phyloP scores from a whole-genome alignment of 2,113 vertebrate species.

The Pteruthius melanotis region DNA sequence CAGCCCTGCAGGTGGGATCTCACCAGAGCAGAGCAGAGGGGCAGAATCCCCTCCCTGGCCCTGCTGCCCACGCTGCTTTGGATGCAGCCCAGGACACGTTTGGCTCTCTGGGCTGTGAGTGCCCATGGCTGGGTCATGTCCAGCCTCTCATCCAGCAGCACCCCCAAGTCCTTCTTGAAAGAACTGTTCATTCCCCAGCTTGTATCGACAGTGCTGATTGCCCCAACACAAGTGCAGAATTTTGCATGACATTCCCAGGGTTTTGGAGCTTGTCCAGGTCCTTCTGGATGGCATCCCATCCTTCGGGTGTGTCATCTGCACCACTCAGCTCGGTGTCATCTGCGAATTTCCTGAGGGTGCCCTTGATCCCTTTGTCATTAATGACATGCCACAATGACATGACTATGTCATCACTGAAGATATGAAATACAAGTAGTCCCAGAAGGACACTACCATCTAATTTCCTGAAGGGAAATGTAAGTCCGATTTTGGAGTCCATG shows the following conservation, averaged over 20 bases:
- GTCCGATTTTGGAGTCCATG: fast-evolving
- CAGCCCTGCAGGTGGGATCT: not conserved
- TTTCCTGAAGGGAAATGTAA: not conserved
- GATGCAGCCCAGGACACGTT: not conserved
- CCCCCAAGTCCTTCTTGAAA: fast-evolving
- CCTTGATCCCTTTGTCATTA: not conserved
- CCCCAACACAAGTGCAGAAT: not conserved
- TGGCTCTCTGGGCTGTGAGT: not conserved
- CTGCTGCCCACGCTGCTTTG: not conserved
- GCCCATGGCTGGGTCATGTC: not conserved
- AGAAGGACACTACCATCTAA: not conserved
- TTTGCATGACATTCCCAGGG: not conserved
- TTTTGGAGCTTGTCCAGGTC: not conserved
- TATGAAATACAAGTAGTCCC: not conserved
- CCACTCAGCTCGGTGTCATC: not conserved
- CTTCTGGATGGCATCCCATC: not conserved
- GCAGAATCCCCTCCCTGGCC: not conserved
- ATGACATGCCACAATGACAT: too few species aligned
- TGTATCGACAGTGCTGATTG: fast-evolving
- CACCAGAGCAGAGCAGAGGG: not conserved
- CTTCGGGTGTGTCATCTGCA: not conserved
- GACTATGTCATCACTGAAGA: not conserved
- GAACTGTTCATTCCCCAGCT: too few species aligned
- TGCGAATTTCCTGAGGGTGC: not conserved
- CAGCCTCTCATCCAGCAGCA: not conserved